Evolutionary conservation across 92 coral and sea anemone species (phyloP), one percentile per base, ranked within the genome.

Genomic region (Bergia puertoricense): DNA sequence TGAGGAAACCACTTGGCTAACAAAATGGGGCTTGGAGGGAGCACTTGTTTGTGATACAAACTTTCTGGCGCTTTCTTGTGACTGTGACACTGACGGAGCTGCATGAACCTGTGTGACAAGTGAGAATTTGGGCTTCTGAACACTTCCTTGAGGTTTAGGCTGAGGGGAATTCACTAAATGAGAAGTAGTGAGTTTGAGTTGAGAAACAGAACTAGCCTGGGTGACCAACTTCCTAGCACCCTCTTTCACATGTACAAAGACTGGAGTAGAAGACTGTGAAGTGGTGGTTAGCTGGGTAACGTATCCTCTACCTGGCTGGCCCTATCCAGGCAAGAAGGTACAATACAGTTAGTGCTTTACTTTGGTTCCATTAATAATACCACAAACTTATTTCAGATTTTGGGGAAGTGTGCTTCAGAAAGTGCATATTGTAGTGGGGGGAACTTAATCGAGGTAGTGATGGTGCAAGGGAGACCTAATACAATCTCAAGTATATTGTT

Each of bases 231-330:
- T 84, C 67, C 87, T 84, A 84, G 77, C 87, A 69, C 87, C 87
- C 36, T 84, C 87, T 72, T 84, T 72, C 78, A 84, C 87, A 51
- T 84, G 87, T 84, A 84, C 87, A 84, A 84, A 84, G 87, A 84
- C 79, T 71, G 87, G 87, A 72, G 78, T 72, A 69, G 87, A 84
- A 72, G 79, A 84, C 77, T 84, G 87, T 71, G 87, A 71, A 71
- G 87, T 84, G 87, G 78, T 84, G 87, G 87, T 20, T 84, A 84
- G 87, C 15, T 84, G 87, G 22, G 87, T 77, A 84, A 84, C 77
- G 72, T 46, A 72, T 84, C 87, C 87, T 84, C 87, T 84, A 36
- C 79, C 87, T 84, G 78, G 67, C 79, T 84, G 87, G 36, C 77
- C 77, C 87, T 84, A 79, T 84, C 67, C 79, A 72, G 87, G 77